Evolutionary conservation across 1,140 invertebrate genomes (phyloP).

Genomic region (Globodera ellingtonae): DNA sequence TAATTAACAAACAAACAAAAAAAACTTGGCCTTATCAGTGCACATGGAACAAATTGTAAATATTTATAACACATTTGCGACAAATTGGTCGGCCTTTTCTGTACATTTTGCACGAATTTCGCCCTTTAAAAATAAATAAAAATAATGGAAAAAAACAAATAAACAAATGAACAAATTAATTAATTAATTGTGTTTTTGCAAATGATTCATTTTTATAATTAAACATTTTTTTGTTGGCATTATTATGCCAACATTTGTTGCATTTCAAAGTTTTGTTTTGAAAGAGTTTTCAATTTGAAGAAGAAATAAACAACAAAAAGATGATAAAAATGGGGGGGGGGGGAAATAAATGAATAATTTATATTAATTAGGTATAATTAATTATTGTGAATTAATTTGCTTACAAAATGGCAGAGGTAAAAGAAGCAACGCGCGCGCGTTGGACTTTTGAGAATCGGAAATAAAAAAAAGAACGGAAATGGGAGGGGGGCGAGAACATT

Average conservation of each 20-base stretch:
- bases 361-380: too few relatives aligned
- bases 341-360: too few relatives aligned
- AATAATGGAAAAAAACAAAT: background rate
- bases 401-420: background rate
- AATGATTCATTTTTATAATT: background rate
- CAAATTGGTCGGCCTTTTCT: background rate
- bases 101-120: conserved; percentile 35
- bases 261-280: background rate
- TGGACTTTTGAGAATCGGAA: background rate
- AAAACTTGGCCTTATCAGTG: background rate
- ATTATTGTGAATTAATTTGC: background rate
- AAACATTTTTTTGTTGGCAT: background rate
- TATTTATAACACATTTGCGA: conserved; percentile 2
- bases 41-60: background rate
- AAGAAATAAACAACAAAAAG: too few relatives aligned
- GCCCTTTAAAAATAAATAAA: conserved; percentile 19
- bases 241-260: too few relatives aligned
- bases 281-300: background rate
- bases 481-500: background rate
- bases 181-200: background rate
- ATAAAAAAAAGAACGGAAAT: background rate
- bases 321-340: background rate
- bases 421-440: background rate
- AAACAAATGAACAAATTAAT: background rate
- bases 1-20: background rate